Evolutionary conservation across 2,113 vertebrate species (phyloP), one percentile per base, ranked within the genome.

Genomic region (Coryphaenoides rupestris): DNA sequence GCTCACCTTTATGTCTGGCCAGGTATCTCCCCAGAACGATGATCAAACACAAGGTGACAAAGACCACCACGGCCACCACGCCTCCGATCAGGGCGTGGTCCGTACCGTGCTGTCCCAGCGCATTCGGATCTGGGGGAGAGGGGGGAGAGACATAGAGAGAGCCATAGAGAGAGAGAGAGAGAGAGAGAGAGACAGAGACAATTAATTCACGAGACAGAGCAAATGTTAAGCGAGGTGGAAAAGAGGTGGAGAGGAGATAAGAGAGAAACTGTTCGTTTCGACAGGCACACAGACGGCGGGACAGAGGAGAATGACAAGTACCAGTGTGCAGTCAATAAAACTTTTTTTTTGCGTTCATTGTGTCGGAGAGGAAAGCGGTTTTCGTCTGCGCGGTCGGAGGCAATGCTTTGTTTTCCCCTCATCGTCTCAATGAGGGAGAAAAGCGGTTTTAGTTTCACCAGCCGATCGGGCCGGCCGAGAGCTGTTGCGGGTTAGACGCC

Each of bases 1-100:
- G n/a, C n/a, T 40, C 87, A 99, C 97, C 97, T 99, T 99, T 99
- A 98, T 99, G 97, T 89, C 97, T 95, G 88, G 97, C 96, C 90
- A 99, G 91, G 81, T 99, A 99, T 77, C 97, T 94, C 73, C 97
- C 97, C 76, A 99, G 93, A 60, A 99, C 93, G 81, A 99, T 98
- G 89, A 99, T 98, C 90, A 98, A 93, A 89, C 97, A 99, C 85
- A 99, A 83, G 0, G 96, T 99, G 81, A 98, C 95, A 78, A 99
- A 99, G 75, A 98, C 97, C 81, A 98, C 97, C 57, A 99, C 96
- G 46, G 97, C 97, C 84, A 99, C 97, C 79, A 99, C 94, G 80
- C 97, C 97, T 81, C 97, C 97, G 85, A 99, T 98, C 85, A 99
- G 86, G 60, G 97, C 96, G 0, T 99, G 96, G 79, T 99, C 97